Conservation (phyloP, 2,113 vertebrate species). For the Heterochromis multidens region DNA sequence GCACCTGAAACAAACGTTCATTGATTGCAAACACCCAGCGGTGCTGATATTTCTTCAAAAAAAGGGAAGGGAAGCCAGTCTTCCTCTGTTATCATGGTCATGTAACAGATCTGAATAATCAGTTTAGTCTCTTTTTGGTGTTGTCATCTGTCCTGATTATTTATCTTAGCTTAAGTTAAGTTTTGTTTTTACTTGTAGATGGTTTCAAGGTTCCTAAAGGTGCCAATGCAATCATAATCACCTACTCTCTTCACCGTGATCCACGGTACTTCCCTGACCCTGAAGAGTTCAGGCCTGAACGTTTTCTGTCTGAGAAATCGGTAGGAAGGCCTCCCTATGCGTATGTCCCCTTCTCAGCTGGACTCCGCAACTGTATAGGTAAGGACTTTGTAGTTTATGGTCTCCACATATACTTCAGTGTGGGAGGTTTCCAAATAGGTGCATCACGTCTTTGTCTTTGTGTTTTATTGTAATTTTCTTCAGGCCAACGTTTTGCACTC, state of each 20-base stretch:
- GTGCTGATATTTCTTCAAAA: neutral
- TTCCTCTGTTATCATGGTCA: neutral
- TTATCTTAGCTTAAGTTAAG: neutral
- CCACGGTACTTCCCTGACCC: constrained; percentile 85
- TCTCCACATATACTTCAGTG: neutral
- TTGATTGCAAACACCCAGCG: neutral
- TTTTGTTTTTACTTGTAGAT: constrained; percentile 57
- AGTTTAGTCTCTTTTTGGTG: neutral
- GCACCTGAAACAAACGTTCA: constrained; percentile 1
- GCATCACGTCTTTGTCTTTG: neutral
- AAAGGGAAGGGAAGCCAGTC: neutral
- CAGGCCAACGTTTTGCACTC: constrained; percentile 91
- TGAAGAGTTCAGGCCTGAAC: constrained; percentile 88
- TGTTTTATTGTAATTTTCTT: neutral
- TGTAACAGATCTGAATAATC: neutral
- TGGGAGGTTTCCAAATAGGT: neutral
- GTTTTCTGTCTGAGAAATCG: constrained; percentile 85
- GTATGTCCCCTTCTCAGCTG: constrained; percentile 93
- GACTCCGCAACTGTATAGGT: constrained; percentile 95
- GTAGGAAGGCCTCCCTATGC: constrained; percentile 82
- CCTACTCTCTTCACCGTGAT: constrained; percentile 87
- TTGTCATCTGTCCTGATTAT: no score
- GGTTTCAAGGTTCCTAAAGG: constrained; percentile 82
- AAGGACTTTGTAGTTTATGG: constrained; percentile 23
- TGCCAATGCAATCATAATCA: constrained; percentile 72